phyloP scores from a whole-genome alignment of 2,888 invertebrate species.

The Mechanitis mazaeus region DNA sequence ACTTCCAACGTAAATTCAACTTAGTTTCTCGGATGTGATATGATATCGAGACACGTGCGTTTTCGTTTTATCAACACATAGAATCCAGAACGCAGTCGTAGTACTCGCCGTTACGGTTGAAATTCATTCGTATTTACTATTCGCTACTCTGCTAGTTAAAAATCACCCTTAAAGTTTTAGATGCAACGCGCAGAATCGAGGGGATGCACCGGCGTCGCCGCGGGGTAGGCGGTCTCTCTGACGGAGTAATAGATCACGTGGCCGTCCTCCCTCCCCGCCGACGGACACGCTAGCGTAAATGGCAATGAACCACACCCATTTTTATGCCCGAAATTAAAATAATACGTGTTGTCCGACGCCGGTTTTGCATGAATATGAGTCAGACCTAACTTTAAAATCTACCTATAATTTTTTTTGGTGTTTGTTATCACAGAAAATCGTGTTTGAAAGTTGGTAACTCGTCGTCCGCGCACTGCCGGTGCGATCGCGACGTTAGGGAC shows the following conservation, averaged over 20 bases:
- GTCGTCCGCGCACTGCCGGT: conserved; percentile 32
- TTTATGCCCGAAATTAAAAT: conserved; percentile 33
- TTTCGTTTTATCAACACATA: neutral
- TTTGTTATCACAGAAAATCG: conserved; percentile 50
- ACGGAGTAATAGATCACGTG: conserved; percentile 46
- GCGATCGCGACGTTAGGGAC: conserved; percentile 47
- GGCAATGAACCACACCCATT: conserved; percentile 53
- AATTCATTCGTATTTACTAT: conserved; percentile 26
- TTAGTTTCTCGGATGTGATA: conserved; percentile 17
- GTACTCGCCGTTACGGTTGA: conserved; percentile 23
- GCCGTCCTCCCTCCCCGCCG: conserved; percentile 29
- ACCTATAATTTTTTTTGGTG: conserved; percentile 42
- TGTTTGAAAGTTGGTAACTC: conserved; percentile 32
- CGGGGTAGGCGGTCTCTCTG: conserved; percentile 34
- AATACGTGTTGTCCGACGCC: conserved; percentile 19
- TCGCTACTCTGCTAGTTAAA: conserved; percentile 27
- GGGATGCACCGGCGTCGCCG: conserved; percentile 37
- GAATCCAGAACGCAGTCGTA: conserved; percentile 12
- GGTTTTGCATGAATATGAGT: conserved; percentile 8
- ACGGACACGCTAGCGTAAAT: conserved; percentile 37
- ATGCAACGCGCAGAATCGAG: conserved; percentile 49
- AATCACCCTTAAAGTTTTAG: conserved; percentile 29
- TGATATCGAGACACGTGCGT: conserved; percentile 7
- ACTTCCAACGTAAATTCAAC: conserved; percentile 18
- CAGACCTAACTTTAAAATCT: conserved; percentile 15